Base-by-base conservation (phyloP, 2,888 invertebrate species). In the Ligdia adustata region DNA sequence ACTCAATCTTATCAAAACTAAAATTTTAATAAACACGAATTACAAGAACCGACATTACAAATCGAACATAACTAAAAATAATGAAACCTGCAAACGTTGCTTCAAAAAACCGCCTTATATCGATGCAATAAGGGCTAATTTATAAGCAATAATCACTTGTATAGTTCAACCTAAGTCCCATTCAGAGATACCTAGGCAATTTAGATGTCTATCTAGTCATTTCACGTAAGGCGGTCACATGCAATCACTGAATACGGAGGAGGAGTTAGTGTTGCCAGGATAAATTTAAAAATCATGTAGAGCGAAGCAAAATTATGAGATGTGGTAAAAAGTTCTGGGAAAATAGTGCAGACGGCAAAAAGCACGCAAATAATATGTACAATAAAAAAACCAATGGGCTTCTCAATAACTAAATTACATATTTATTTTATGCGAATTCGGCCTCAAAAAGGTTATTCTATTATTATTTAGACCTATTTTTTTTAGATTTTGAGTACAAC, bases 181-280 rank as follows among this genome's bases (percentile, higher is more conserved):
- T 46, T 40, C 40, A 41, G 46, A 40, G 39, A 74, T 75, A 67
- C 65, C 70, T 67, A 55, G 58, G 66, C 69, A 75, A 75, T 81
- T 77, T 75, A 81, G 79, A 82, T 49, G 79, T 62, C 55, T 76
- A 81, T 81, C 79, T 64, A 66, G 72, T 58, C 67, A 66, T 69
- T 72, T 70, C 69, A 73, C 66, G 72, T 75, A 71, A 74, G 71
- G 59, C 70, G 73, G 76, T 72, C 76, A 70, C 68, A 69, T 72
- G 69, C 69, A 66, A 72, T 66, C 66, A 68, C 50, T 52, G 62
- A 51, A 46, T 52, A 52, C 48, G 52, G 54, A 60, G 62, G 50
- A n/a, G n/a, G n/a, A n/a, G n/a, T n/a, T n/a, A n/a, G n/a, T n/a
- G n/a, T n/a, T n/a, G n/a, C n/a, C n/a, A n/a, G n/a, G n/a, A n/a